Conservation (phyloP, 37 sponge, comb jelly and placozoan genomes). For the Ephydatia muelleri region DNA sequence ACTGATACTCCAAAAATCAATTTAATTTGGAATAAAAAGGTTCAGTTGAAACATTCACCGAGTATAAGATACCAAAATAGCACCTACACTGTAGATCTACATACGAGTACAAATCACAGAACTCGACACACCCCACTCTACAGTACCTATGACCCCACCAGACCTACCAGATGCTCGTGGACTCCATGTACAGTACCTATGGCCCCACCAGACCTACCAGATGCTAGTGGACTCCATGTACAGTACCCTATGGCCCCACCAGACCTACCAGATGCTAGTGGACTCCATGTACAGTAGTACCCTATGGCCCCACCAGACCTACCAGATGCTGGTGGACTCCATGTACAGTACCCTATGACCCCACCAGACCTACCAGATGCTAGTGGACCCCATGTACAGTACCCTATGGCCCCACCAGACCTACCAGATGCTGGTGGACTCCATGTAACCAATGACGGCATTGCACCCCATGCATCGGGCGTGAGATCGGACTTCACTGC, state of each 20-base stretch:
- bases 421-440: constrained; percentile 81
- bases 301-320: no score
- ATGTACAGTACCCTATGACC: not conserved
- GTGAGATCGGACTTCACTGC: constrained; percentile 82
- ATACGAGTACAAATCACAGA: no score
- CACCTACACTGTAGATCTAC: no score
- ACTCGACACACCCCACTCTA: no score
- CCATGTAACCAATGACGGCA: constrained; percentile 82
- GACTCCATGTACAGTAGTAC: constrained; percentile 71
- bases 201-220: not conserved
- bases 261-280: constrained; percentile 80
- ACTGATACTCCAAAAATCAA: no score
- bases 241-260: no score
- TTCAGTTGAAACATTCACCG: no score
- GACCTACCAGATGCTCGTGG: constrained; percentile 79
- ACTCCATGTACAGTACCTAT: constrained; percentile 82
- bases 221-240: not conserved
- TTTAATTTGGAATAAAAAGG: no score
- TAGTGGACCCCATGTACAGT: not conserved
- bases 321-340: not conserved
- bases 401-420: not conserved
- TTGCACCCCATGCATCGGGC: constrained; percentile 69
- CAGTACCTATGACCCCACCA: no score
- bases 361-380: not conserved
- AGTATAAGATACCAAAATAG: no score